Evolutionary conservation across 2,113 vertebrate species (phyloP).

Genomic region (Gulo gulo): DNA sequence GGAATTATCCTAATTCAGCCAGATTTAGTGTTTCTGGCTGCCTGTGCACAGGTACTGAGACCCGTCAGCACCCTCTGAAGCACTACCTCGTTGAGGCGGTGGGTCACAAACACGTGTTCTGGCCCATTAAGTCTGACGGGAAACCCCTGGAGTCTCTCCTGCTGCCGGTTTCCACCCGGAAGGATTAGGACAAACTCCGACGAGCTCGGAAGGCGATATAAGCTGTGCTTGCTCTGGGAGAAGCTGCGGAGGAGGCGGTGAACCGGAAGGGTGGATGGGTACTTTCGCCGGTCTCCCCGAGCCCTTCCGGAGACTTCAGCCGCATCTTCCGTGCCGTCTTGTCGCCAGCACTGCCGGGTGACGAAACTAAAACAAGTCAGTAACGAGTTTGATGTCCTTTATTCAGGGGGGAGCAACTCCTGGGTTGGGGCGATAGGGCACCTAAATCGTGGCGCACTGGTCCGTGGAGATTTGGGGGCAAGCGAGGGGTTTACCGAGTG

Average conservation of each 20-base stretch:
- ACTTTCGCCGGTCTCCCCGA: accelerated
- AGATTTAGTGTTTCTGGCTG: not conserved
- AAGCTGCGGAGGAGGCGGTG: not conserved
- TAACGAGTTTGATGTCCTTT: not conserved
- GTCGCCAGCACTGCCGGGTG: not conserved
- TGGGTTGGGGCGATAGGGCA: not conserved
- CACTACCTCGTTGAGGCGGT: no score
- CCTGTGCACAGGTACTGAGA: not conserved
- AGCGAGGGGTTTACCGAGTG: not conserved
- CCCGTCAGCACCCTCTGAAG: not conserved
- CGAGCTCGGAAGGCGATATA: accelerated
- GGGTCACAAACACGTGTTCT: not conserved
- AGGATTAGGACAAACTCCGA: not conserved
- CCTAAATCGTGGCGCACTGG: accelerated
- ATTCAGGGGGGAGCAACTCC: not conserved
- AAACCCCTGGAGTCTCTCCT: not conserved
- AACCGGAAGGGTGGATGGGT: accelerated
- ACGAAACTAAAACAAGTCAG: not conserved
- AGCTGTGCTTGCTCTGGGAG: not conserved
- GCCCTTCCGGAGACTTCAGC: not conserved
- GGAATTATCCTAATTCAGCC: not conserved
- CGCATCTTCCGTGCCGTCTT: not conserved
- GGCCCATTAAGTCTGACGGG: no score
- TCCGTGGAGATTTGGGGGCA: not conserved
- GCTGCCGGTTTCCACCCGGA: not conserved